Evolutionary conservation across 2,888 invertebrate genomes (phyloP).

Genomic region (Hermodice carunculata): DNA sequence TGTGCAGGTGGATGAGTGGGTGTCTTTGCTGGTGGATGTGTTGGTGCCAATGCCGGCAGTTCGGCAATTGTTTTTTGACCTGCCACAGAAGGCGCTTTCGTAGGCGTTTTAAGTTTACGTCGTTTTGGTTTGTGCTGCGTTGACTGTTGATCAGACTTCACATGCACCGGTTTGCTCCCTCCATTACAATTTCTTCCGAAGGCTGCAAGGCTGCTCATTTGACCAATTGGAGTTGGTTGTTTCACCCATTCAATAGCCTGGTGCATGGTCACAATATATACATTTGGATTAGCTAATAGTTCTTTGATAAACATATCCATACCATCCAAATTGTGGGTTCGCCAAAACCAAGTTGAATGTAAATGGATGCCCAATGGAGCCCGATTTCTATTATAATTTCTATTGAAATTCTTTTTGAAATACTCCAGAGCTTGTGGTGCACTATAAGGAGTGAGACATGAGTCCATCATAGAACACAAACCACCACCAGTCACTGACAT

Average conservation of each 20-base stretch:
- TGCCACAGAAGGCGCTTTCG: no score
- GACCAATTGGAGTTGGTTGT: conserved; percentile 49
- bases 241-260: conserved; percentile 59
- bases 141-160: no score
- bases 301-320: conserved; percentile 58
- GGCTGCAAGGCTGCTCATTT: conserved; percentile 50
- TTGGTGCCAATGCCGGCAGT: no score
- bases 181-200: no score
- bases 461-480: conserved; percentile 57
- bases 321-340: conserved; percentile 50
- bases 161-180: no score
- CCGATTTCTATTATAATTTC: conserved; percentile 75
- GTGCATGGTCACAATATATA: conserved; percentile 53
- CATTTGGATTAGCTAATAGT: conserved; percentile 54
- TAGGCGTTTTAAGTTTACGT: no score
- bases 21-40: no score
- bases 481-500: conserved; percentile 44
- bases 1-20: no score
- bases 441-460: conserved; percentile 46
- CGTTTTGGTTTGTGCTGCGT: no score
- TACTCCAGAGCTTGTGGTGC: conserved; percentile 67
- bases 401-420: conserved; percentile 81
- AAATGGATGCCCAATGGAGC: conserved; percentile 88
- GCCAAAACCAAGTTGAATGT: conserved; percentile 83
- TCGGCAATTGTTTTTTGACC: no score